These are phyloP conservation scores for Eremophila alpestris DNA, from an alignment of 2,797 vertebrate genomes.

Conservation along the genomic window DNA sequence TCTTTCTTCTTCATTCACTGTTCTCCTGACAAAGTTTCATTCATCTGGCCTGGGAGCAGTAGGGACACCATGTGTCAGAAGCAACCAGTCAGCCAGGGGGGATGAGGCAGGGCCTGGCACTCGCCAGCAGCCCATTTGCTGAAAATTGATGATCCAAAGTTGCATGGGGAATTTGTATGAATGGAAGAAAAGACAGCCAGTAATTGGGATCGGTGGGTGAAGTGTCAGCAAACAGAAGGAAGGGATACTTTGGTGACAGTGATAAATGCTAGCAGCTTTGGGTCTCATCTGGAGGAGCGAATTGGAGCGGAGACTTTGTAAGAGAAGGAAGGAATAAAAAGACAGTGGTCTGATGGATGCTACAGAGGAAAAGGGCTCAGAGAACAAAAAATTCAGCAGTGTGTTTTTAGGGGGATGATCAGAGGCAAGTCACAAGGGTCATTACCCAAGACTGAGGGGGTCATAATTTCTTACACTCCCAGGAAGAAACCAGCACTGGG, in stretches of 20 bases:
- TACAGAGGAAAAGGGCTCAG: background rate
- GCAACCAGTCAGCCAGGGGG: background rate
- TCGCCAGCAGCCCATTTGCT: constrained; percentile 14
- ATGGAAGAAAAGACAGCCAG: constrained; percentile 58
- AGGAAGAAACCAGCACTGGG: background rate
- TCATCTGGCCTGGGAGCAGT: background rate
- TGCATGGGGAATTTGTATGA: constrained; percentile 61
- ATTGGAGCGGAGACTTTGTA: background rate
- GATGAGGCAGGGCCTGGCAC: background rate
- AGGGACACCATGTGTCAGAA: background rate
- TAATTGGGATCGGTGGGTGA: constrained; percentile 67
- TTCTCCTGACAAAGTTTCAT: constrained; percentile 25
- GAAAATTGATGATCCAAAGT: constrained; percentile 60
- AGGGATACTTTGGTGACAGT: constrained; percentile 64
- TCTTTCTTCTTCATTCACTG: constrained; percentile 1
- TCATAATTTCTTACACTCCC: background rate
- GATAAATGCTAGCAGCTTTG: constrained; percentile 60
- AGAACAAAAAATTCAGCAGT: background rate
- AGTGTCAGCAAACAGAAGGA: constrained; percentile 67
- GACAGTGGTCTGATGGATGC: constrained; percentile 9
- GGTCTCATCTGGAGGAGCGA: constrained; percentile 45
- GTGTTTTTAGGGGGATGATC: background rate
- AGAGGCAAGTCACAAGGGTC: background rate
- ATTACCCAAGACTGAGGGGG: background rate
- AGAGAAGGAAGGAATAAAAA: constrained; percentile 22